These are phyloP conservation scores for Pipistrellus kuhlii DNA, from an alignment of 2,797 vertebrate species.

Conservation along the genomic window DNA sequence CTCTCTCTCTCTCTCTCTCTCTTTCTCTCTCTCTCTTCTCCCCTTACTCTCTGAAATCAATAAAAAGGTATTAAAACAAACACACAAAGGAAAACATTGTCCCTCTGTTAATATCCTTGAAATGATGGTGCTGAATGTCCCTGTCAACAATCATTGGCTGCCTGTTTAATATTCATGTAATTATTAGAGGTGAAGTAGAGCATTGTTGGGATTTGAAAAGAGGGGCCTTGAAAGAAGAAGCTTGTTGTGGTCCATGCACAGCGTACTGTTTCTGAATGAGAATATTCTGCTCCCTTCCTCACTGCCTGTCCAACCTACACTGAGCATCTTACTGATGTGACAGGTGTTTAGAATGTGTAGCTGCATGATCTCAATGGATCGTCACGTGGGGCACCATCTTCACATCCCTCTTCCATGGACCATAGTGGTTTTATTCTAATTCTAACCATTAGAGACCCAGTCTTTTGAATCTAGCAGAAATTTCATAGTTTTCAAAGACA, in stretches of 20 bases:
- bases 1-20: too few species aligned
- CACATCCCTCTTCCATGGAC: neutral
- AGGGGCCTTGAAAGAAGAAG: neutral
- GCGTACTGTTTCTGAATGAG: neutral
- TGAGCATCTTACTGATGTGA: neutral
- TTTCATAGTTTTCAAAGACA: constrained; percentile 31
- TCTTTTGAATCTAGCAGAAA: neutral
- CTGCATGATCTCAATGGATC: neutral
- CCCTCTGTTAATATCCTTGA: neutral
- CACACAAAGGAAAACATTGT: too few species aligned
- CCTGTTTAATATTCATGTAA: neutral
- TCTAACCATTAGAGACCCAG: neutral
- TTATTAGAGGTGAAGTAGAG: neutral
- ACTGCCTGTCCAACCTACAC: neutral
- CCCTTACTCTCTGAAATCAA: too few species aligned
- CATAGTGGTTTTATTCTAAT: neutral
- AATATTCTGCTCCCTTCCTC: neutral
- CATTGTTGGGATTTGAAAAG: neutral
- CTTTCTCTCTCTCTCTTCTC: too few species aligned
- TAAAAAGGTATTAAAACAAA: too few species aligned
- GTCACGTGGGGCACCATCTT: accelerated
- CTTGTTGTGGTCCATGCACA: neutral
- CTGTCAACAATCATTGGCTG: neutral
- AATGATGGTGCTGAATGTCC: neutral
- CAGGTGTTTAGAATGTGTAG: neutral